Evolutionary conservation across 2,797 vertebrate species (phyloP), one percentile per base, ranked within the genome.

Genomic region (Myripristis murdjan): DNA sequence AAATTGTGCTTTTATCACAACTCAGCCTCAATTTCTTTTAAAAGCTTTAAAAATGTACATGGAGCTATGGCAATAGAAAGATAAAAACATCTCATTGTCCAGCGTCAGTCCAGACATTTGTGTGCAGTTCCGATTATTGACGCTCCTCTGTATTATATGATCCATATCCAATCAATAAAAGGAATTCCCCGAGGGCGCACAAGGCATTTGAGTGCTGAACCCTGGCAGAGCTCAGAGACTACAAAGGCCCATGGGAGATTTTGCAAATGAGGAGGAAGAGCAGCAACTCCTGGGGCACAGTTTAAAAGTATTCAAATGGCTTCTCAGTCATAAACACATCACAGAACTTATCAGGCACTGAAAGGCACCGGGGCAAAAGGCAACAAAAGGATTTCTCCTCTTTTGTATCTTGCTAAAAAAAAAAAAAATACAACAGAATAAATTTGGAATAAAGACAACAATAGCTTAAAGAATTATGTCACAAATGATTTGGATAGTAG

Each of bases 231-330:
- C 6, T 35, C 31, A 47, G 10, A 35, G 26, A 54, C 6, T 41
- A 28, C 58, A 47, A 53, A 55, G n/a, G 56, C 53, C 51, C 49
- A 43, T 76, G 65, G 12, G 1, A 43, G 63, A 33, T 83, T 64
- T 44, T 77, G 74, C 62, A 81, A 80, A 90, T 75, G 44, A 82
- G 51, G 41, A 18, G 55, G 63, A 65, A 56, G 18, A 49, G 56
- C 56, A 70, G 69, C 47, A 7, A 23, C 76, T 66, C 54, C 24
- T 14, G 47, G n/a, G 48, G 28, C 62, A 24, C 35, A 70, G 66
- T 75, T 48, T 47, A 68, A 71, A 77, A 70, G 39, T 31, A 57
- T 69, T 80, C 9, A 67, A 82, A 77, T 52, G 48, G 33, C 41
- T 57, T 57, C 41, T 70, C 57, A 14, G 56, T 41, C 64, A 37